Percentiles rank a stretch among this genome's conserved stretches.
Conservation (phyloP, 2,888 invertebrate genomes). For the Dichetophora obliterata region DNA sequence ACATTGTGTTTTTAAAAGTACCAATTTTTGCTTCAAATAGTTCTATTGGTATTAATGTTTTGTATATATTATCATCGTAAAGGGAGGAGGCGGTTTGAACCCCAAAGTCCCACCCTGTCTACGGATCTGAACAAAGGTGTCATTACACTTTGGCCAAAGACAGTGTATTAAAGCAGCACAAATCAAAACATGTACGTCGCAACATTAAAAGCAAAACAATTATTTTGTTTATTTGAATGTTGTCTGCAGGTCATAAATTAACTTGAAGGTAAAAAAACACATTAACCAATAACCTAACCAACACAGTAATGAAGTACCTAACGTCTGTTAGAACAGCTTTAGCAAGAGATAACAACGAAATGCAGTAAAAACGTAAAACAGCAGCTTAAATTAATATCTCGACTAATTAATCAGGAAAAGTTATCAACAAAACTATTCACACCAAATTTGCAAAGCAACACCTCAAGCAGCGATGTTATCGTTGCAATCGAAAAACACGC, state of each 20-base stretch:
- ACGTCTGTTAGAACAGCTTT: background rate
- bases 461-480: background rate
- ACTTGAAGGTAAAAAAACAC: background rate
- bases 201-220: background rate
- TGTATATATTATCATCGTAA: no score
- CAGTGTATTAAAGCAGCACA: no score
- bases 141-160: background rate
- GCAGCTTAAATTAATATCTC: slow-evolving; percentile 44
- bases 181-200: background rate
- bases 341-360: background rate
- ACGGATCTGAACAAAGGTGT: no score
- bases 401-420: slow-evolving; percentile 44
- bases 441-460: slow-evolving; percentile 25
- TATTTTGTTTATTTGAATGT: slow-evolving; percentile 10
- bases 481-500: background rate
- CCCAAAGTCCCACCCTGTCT: no score
- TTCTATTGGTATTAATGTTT: no score
- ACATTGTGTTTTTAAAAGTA: no score
- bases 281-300: background rate
- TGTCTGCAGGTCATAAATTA: background rate
- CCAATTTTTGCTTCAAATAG: no score
- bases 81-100: no score
- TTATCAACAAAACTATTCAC: slow-evolving; percentile 38
- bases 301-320: background rate
- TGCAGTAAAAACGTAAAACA: slow-evolving; percentile 2